A percentile compares a stretch with the other conserved stretches of the same genome.
phyloP scores from a whole-genome alignment of 1,140 invertebrate species.

The Macrotrachela quadricornifera region DNA sequence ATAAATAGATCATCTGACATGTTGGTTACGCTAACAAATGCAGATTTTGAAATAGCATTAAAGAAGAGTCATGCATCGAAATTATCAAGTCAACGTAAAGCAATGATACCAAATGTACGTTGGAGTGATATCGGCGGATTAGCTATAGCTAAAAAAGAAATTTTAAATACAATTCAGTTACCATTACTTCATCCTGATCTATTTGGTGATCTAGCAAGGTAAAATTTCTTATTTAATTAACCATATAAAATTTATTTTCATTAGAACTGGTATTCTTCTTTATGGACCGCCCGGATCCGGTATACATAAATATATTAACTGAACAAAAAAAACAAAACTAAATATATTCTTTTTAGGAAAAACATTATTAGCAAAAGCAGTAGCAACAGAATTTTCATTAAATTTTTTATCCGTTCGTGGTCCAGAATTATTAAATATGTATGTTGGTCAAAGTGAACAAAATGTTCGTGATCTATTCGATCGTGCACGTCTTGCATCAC shows the following conservation, averaged over 20 bases:
- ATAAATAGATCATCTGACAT: too few relatives aligned
- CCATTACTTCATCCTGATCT: slow-evolving; percentile 90
- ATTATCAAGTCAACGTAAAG: too few relatives aligned
- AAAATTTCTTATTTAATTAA: slow-evolving; percentile 60
- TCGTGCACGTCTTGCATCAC: slow-evolving; percentile 42
- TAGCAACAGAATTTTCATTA: slow-evolving; percentile 65
- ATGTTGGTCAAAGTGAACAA: slow-evolving; percentile 74
- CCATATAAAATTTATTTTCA: slow-evolving; percentile 43
- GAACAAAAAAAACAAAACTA: too few relatives aligned
- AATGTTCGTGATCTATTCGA: slow-evolving; percentile 46
- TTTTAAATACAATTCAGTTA: slow-evolving; percentile 90
- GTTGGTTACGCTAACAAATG: too few relatives aligned
- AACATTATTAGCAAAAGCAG: slow-evolving; percentile 68
- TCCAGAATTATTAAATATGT: slow-evolving; percentile 77
- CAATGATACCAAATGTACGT: slow-evolving; percentile 45
- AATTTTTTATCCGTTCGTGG: slow-evolving; percentile 68
- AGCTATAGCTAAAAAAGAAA: slow-evolving; percentile 84
- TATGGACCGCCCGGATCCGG: slow-evolving; percentile 79
- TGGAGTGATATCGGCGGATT: slow-evolving; percentile 89
- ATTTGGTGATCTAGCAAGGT: slow-evolving; percentile 69
- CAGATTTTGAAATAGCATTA: too few relatives aligned
- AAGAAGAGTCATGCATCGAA: too few relatives aligned
- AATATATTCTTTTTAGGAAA: slow-evolving; percentile 37
- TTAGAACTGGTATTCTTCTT: slow-evolving; percentile 44
- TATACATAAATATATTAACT: too few relatives aligned